These are phyloP conservation scores for Tetramorium bicarinatum DNA, from an alignment of 2,888 invertebrate species.

Conservation along the genomic window DNA sequence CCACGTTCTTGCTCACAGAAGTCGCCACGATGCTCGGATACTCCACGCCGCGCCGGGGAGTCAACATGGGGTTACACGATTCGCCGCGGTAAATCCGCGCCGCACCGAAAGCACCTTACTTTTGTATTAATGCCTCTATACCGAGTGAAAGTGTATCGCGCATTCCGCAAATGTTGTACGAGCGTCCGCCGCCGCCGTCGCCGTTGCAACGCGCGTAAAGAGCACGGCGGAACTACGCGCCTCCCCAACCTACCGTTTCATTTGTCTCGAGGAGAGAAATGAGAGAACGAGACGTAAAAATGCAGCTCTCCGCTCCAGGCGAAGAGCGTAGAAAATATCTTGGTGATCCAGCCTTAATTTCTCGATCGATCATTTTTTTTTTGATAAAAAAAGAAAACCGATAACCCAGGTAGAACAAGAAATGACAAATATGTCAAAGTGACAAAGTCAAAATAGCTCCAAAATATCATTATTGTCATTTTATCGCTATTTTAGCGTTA, in stretches of 20 bases:
- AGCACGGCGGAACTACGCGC: background rate
- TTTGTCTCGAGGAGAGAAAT: background rate
- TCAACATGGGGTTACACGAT: conserved; percentile 32
- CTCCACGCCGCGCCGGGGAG: conserved; percentile 25
- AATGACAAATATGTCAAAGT: no score
- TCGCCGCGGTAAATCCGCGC: conserved; percentile 46
- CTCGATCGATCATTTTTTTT: background rate
- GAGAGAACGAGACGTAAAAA: background rate
- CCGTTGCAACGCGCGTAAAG: background rate
- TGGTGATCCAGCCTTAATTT: background rate
- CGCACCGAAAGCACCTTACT: conserved; percentile 50
- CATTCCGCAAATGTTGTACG: conserved; percentile 49
- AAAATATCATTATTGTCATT: no score
- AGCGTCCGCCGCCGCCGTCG: conserved; percentile 4
- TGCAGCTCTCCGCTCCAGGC: background rate
- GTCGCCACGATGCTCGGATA: conserved; percentile 64
- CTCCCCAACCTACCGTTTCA: conserved; percentile 6
- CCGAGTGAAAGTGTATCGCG: conserved; percentile 52
- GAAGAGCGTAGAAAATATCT: background rate
- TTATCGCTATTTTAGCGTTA: no score
- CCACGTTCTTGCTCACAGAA: conserved; percentile 63
- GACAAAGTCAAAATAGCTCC: no score
- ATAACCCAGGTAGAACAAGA: no score
- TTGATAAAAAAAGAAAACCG: background rate
- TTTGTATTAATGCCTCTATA: conserved; percentile 46